phyloP scores from a whole-genome alignment of 2,113 vertebrate genomes.

The Ailurus styani region DNA sequence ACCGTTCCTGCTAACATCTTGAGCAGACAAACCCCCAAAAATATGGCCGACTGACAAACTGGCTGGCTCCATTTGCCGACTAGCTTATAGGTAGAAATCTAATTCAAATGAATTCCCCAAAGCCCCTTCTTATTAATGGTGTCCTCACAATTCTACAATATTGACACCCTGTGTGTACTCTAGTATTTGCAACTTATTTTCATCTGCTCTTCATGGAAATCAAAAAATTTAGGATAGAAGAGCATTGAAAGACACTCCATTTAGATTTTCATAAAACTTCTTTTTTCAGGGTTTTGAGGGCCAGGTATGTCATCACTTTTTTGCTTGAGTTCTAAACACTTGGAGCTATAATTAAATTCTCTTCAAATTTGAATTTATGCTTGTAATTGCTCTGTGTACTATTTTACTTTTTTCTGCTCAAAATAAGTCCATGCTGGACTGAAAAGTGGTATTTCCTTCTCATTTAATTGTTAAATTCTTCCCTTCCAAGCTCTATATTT shows the following conservation, averaged over 20 bases:
- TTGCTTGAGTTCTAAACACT: not conserved
- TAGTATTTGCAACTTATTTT: not conserved
- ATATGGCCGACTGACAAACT: not conserved
- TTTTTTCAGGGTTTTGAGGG: not conserved
- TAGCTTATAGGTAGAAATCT: not conserved
- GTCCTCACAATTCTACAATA: not conserved
- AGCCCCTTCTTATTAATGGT: not conserved
- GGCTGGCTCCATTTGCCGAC: not conserved
- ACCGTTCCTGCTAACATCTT: not conserved
- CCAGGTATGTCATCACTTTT: not conserved
- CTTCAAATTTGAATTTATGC: constrained; percentile 22
- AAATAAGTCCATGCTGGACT: not conserved
- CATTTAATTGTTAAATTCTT: not conserved
- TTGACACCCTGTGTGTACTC: not conserved
- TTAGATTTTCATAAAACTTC: not conserved
- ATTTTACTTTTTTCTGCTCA: not conserved
- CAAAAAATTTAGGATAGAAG: not conserved
- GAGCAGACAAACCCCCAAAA: not conserved
- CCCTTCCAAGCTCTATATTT: not conserved
- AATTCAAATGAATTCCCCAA: not conserved
- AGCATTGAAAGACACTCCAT: not conserved
- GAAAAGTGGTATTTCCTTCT: not conserved
- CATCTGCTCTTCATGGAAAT: not conserved
- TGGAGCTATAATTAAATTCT: constrained; percentile 11
- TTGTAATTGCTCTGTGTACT: not conserved